Evolutionary conservation across 2,113 vertebrate species (phyloP).

Genomic region (Platycercus adscitus): DNA sequence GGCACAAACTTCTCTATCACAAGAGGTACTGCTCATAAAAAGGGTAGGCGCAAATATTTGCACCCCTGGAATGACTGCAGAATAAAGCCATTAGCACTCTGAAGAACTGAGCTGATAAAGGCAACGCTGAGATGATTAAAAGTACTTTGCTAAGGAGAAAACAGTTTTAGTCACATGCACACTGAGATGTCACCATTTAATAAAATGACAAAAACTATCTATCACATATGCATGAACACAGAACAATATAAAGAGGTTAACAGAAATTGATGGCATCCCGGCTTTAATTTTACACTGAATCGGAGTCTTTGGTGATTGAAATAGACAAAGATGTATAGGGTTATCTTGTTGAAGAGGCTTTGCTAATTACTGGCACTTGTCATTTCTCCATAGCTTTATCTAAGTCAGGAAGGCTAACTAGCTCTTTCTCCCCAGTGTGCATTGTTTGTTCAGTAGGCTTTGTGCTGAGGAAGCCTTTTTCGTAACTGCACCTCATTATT

Average conservation of each 20-base stretch:
- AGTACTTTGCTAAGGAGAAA: conserved; percentile 71
- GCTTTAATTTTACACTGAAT: conserved; percentile 90
- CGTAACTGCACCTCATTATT: conserved; percentile 88
- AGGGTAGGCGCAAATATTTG: background rate
- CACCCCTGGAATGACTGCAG: background rate
- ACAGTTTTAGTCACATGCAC: conserved; percentile 78
- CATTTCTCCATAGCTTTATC: conserved; percentile 88
- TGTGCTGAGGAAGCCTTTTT: conserved; percentile 88
- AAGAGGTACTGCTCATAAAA: background rate
- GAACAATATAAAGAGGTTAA: conserved; percentile 91
- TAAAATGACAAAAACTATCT: conserved; percentile 93
- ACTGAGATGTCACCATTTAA: conserved; percentile 85
- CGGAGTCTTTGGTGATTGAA: conserved; percentile 88
- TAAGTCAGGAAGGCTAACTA: conserved; percentile 93
- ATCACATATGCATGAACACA: conserved; percentile 87
- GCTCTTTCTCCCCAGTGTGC: conserved; percentile 82
- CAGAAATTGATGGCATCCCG: conserved; percentile 92
- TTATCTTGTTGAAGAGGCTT: conserved; percentile 87
- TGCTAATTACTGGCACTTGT: conserved; percentile 94
- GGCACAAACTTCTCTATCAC: background rate
- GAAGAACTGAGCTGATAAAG: conserved; percentile 17
- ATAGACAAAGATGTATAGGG: conserved; percentile 95
- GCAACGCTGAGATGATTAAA: conserved; percentile 70
- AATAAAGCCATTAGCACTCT: background rate
- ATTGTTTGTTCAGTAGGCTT: conserved; percentile 87